Percentiles rank a stretch among this genome's conserved stretches.
Evolutionary conservation across 2,888 invertebrate species (phyloP).

Genomic region (Xanthia icteritia): DNA sequence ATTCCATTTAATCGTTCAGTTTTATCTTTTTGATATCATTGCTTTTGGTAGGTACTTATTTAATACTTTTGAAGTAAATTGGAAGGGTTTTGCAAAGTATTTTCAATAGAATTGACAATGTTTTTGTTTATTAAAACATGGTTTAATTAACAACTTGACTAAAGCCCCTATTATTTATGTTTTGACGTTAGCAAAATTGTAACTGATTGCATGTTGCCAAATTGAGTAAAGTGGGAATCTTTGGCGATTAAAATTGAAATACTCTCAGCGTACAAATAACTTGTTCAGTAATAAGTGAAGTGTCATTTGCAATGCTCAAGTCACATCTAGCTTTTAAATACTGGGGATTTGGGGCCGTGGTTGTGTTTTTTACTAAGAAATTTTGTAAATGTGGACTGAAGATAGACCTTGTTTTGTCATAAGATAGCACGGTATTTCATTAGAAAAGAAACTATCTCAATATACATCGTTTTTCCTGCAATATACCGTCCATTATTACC

Average conservation of each 20-base stretch:
- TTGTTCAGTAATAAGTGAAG: neutral
- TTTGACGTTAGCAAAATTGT: neutral
- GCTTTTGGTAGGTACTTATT: neutral
- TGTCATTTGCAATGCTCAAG: neutral
- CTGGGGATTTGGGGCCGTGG: no score
- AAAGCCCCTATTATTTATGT: neutral
- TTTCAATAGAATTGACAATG: neutral
- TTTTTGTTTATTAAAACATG: neutral
- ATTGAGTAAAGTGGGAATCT: neutral
- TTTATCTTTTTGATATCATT: conserved; percentile 5
- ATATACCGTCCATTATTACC: conserved; percentile 32
- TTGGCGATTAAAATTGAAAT: neutral
- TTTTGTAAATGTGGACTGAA: no score
- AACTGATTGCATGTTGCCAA: neutral
- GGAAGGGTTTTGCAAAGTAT: neutral
- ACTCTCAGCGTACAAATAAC: neutral
- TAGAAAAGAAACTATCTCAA: conserved; percentile 2
- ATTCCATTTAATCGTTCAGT: neutral
- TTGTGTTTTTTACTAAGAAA: no score
- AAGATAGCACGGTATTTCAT: neutral
- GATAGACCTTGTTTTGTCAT: no score
- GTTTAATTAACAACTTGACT: neutral
- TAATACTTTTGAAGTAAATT: neutral
- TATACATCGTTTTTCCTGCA: conserved; percentile 8
- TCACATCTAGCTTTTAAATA: neutral